These are phyloP conservation scores for Allygus modestus DNA, from an alignment of 2,888 invertebrate genomes.

Conservation along the genomic window DNA sequence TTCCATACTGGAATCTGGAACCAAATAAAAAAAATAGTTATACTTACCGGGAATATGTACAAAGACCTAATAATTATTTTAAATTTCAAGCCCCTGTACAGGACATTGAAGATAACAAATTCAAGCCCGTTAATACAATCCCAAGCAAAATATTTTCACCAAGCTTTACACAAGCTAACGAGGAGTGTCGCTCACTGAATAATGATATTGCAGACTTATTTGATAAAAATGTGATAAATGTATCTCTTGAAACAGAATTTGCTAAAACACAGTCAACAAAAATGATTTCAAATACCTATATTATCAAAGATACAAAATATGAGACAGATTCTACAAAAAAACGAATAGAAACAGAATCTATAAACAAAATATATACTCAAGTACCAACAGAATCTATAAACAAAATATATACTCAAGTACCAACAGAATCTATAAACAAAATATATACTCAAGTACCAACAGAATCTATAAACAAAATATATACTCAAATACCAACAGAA, in stretches of 20 bases:
- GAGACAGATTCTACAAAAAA: neutral
- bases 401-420: neutral
- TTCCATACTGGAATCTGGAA: neutral
- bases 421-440: neutral
- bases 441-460: neutral
- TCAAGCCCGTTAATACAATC: neutral
- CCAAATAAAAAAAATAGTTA: neutral
- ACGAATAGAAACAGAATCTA: no score
- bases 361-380: no score
- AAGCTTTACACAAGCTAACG: neutral
- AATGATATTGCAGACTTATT: slow-evolving; percentile 19
- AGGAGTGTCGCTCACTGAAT: neutral
- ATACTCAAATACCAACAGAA: neutral
- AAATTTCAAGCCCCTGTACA: neutral
- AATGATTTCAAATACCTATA: neutral
- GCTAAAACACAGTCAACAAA: neutral
- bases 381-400: neutral
- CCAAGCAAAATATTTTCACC: neutral
- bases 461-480: no score
- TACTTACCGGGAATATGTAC: neutral
- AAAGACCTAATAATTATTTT: neutral
- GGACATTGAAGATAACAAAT: neutral
- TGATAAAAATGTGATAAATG: neutral
- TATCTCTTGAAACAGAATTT: neutral
- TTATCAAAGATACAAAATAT: neutral